Percentiles rank a stretch among this genome's conserved stretches.
These are phyloP conservation scores for Creontiades dilutus DNA, from an alignment of 2,888 invertebrate genomes.

Conservation along the genomic window DNA sequence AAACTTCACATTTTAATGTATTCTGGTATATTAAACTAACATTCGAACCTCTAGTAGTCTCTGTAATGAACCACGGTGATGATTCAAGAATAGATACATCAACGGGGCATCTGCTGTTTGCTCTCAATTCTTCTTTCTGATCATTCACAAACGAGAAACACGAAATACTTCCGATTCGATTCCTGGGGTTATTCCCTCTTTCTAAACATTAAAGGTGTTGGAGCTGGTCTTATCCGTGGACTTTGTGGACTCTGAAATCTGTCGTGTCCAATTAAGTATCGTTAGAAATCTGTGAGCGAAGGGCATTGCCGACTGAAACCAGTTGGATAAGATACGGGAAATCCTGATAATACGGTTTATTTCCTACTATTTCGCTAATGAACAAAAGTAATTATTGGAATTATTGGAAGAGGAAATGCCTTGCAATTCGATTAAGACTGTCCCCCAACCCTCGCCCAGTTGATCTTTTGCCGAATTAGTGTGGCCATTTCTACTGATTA, in stretches of 20 bases:
- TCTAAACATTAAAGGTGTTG: too few relatives aligned
- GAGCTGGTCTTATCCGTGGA: too few relatives aligned
- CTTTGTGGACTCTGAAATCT: background rate
- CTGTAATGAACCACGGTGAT: too few relatives aligned
- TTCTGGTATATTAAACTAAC: too few relatives aligned
- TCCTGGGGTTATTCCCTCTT: too few relatives aligned
- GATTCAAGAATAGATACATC: too few relatives aligned
- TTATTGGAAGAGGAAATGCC: slow-evolving; percentile 56
- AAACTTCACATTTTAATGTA: too few relatives aligned
- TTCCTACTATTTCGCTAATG: slow-evolving; percentile 60
- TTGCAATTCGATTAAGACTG: slow-evolving; percentile 52
- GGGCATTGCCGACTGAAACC: background rate
- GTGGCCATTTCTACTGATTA: slow-evolving; percentile 61
- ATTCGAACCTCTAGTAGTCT: too few relatives aligned
- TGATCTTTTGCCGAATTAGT: slow-evolving; percentile 51
- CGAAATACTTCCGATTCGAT: too few relatives aligned
- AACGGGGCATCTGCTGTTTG: too few relatives aligned
- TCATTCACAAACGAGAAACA: too few relatives aligned
- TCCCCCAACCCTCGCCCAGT: slow-evolving; percentile 4
- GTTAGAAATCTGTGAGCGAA: background rate
- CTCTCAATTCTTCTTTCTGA: too few relatives aligned
- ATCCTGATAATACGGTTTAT: slow-evolving; percentile 50
- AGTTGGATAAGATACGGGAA: slow-evolving; percentile 22
- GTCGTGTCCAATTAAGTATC: background rate
- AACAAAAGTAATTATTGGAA: slow-evolving; percentile 61